Evolutionary conservation across 37 sponge, comb jelly and placozoan genomes (phyloP), one percentile per base, ranked within the genome.

Genomic region (Chondrosia reniformis): DNA sequence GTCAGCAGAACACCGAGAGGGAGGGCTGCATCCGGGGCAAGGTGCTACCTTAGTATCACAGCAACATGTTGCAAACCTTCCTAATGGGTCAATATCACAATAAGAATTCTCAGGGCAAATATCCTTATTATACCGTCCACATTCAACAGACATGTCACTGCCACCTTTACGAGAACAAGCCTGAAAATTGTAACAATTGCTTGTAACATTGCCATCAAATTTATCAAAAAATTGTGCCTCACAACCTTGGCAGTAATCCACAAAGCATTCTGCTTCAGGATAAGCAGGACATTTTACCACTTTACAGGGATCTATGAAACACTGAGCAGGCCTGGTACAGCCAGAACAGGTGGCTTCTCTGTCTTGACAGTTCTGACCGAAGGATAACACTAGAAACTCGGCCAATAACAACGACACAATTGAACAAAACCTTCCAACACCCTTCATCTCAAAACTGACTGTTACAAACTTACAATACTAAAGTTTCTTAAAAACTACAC

Each of bases 241-340:
- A 57, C 77, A 77, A 1, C 59, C 61, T 9, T 41, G 41, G 58
- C 77, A 77, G 33, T 52, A 33, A 32, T 77, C 77, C 7, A 54
- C 61, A 27, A 52, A 39, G 58, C 77, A 77, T 24, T n/a, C 58
- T 59, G 77, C 77, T 38, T 31, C 40, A 57, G 77, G 77, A 33
- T 21, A 36, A 1, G 77, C 57, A 37, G 40, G 61, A 58, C 77
- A 77, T 37, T 38, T 5, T 22, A n/a, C 33, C 33, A 19, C 59
- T 0, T 41, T 31, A 57, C 77, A 77, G 1, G 61, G 43, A 54
- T 77, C 61, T 1, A 37, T 38, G 4, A 40, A 34, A 31, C 77
- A 77, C 39, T 37, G 25, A 57, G 7, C 4, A 24, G 77, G 77
- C 4, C 12, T 0, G 0, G 59, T 57, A 57, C 77, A 77, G 77